Conservation (phyloP, 2,113 vertebrate species). For the Channa maculata region DNA sequence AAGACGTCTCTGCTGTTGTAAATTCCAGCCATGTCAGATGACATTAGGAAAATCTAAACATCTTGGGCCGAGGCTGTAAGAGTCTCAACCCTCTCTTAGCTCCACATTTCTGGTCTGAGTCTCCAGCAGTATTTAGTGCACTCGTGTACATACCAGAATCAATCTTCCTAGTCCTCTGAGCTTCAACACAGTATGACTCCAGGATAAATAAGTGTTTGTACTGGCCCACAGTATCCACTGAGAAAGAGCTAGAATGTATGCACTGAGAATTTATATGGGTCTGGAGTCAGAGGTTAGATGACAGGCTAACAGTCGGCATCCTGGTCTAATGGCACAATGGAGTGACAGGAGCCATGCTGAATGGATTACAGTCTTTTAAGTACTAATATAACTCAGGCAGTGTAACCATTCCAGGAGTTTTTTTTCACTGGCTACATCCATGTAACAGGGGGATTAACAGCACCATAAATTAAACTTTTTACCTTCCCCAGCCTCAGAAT, state of each 20-base stretch:
- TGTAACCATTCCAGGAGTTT: conserved; percentile 72
- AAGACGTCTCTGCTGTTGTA: neutral
- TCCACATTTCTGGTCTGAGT: conserved; percentile 38
- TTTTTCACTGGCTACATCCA: conserved; percentile 58
- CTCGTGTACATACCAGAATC: conserved; percentile 72
- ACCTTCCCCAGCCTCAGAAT: conserved; percentile 67
- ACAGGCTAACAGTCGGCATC: conserved; percentile 71
- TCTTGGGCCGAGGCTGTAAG: conserved; percentile 59
- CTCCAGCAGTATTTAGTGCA: conserved; percentile 66
- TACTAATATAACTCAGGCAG: conserved; percentile 69
- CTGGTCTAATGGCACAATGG: conserved; percentile 71
- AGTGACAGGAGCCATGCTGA: conserved; percentile 76
- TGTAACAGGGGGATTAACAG: conserved; percentile 78
- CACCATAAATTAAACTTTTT: conserved; percentile 80
- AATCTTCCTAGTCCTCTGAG: conserved; percentile 62
- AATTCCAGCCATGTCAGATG: conserved; percentile 41
- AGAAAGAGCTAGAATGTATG: conserved; percentile 43
- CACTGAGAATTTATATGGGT: conserved; percentile 61
- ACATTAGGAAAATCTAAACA: conserved; percentile 72
- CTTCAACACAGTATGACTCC: conserved; percentile 69
- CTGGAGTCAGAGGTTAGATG: conserved; percentile 66
- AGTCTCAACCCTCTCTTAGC: conserved; percentile 30
- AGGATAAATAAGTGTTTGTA: conserved; percentile 78
- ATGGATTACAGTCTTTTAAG: conserved; percentile 77
- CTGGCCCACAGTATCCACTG: conserved; percentile 63